phyloP scores from a whole-genome alignment of 2,797 vertebrate species.

The Telmatherina bonti region DNA sequence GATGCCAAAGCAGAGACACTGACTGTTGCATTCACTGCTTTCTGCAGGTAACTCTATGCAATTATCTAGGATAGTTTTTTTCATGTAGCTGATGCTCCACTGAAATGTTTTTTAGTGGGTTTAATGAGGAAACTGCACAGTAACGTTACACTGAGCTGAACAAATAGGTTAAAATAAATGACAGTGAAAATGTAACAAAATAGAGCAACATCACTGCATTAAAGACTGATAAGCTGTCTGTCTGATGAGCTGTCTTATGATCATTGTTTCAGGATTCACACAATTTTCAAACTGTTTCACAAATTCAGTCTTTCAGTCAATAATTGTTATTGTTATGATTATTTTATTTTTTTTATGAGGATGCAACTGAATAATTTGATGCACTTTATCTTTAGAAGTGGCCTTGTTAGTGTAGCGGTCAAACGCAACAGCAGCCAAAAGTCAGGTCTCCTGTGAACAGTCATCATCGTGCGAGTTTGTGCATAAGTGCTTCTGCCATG shows the following conservation, averaged over 20 bases:
- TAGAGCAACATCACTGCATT: slow-evolving; percentile 23
- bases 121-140: slow-evolving; percentile 32
- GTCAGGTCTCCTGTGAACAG: slow-evolving; percentile 16
- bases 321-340: no score
- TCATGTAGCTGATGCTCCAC: slow-evolving; percentile 21
- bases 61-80: no score
- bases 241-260: slow-evolving; percentile 45
- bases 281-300: slow-evolving; percentile 39
- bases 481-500: slow-evolving; percentile 22
- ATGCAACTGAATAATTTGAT: slow-evolving; percentile 68
- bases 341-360: slow-evolving; percentile 56
- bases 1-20: slow-evolving; percentile 46
- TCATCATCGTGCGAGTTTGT: slow-evolving; percentile 19
- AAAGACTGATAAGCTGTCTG: slow-evolving; percentile 44
- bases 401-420: slow-evolving; percentile 32
- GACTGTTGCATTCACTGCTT: slow-evolving; percentile 35
- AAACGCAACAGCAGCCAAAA: slow-evolving; percentile 34
- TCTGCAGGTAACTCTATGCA: slow-evolving; percentile 15
- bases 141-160: slow-evolving; percentile 21
- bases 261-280: slow-evolving; percentile 51
- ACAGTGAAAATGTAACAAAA: slow-evolving; percentile 18
- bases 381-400: slow-evolving; percentile 82
- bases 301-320: slow-evolving; percentile 47
- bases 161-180: slow-evolving; percentile 6
- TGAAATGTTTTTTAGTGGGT: slow-evolving; percentile 22